Base-by-base conservation (phyloP, 1,140 invertebrate species). In the Paralvinella palmiformis region DNA sequence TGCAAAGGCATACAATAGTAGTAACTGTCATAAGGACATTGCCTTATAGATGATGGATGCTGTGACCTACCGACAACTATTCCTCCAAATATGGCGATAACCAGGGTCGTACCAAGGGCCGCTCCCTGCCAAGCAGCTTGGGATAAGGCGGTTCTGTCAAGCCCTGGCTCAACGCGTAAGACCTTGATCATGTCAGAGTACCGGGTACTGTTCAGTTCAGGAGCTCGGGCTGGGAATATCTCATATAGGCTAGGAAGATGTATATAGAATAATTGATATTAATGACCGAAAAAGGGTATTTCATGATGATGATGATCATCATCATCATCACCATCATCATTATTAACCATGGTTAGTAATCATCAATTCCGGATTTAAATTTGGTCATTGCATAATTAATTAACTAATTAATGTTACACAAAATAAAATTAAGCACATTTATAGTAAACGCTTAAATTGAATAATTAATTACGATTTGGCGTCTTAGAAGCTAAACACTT, bases 61-160 rank as follows among this genome's bases (percentile, higher is more conserved):
- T n/a, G n/a, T n/a, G n/a, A n/a, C n/a, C n/a, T n/a, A n/a, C n/a
- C n/a, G n/a, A n/a, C n/a, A n/a, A n/a, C n/a, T n/a, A n/a, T n/a
- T n/a, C 58, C 58, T 13, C 58, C 58, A 22, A 59, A 37, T 1
- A 59, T 59, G 31, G 58, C 58, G 22, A 59, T 17, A n/a, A 20
- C 58, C 32, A 59, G 29, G 10, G 31, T 59, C 31, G 37, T 31
- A 4, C 58, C 58, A n/a, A 59, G 20, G 20, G 27, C 29, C 35
- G 58, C 58, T n/a, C 31, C 58, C 35, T 59, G 58, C 58, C 33
- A 36, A 22, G 27, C 58, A 1, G 58, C 58, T 35, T 41, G 31
- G 2, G 33, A 1, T 6, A 24, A 24, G 1, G 35, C 17, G 4
- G 17, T 59, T 10, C 3, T 35, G 31, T 4, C 58, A 1, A 6